These are phyloP conservation scores for Diarsia rubi DNA, from an alignment of 2,888 invertebrate species.

Conservation along the genomic window DNA sequence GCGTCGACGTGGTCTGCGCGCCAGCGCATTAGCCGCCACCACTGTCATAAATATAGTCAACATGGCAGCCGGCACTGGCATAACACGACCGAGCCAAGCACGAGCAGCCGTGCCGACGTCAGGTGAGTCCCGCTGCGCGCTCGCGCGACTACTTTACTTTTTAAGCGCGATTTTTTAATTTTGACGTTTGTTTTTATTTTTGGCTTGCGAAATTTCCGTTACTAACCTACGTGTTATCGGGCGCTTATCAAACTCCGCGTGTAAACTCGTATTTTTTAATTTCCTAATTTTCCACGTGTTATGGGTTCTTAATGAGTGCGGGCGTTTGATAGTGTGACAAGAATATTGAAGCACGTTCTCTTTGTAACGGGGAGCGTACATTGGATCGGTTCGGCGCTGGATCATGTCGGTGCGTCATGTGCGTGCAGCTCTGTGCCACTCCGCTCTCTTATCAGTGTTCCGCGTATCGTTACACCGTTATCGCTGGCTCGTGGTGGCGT, in stretches of 20 bases:
- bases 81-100: conserved; percentile 70
- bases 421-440: conserved; percentile 43
- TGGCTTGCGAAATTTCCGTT: conserved; percentile 75
- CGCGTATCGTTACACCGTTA: conserved; percentile 68
- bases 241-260: conserved; percentile 71
- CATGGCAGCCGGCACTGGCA: conserved; percentile 72
- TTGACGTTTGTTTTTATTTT: conserved; percentile 50
- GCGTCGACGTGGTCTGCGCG: conserved; percentile 85
- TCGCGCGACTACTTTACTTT: conserved; percentile 34
- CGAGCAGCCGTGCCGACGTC: conserved; percentile 59
- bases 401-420: conserved; percentile 52
- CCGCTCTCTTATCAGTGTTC: conserved; percentile 67
- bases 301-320: conserved; percentile 1
- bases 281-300: conserved; percentile 1
- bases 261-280: conserved; percentile 35
- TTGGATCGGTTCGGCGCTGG: conserved; percentile 31
- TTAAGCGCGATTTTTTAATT: conserved; percentile 57
- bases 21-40: conserved; percentile 80
- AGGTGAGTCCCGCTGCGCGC: conserved; percentile 85
- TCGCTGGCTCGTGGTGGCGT: conserved; percentile 63
- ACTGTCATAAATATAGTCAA: conserved; percentile 81
- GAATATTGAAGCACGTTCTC: conserved; percentile 23
- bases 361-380: conserved; percentile 18
- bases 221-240: conserved; percentile 65
- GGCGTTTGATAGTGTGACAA: conserved; percentile 14